Evolutionary conservation across 2,113 vertebrate genomes (phyloP).

Genomic region (Columba livia): DNA sequence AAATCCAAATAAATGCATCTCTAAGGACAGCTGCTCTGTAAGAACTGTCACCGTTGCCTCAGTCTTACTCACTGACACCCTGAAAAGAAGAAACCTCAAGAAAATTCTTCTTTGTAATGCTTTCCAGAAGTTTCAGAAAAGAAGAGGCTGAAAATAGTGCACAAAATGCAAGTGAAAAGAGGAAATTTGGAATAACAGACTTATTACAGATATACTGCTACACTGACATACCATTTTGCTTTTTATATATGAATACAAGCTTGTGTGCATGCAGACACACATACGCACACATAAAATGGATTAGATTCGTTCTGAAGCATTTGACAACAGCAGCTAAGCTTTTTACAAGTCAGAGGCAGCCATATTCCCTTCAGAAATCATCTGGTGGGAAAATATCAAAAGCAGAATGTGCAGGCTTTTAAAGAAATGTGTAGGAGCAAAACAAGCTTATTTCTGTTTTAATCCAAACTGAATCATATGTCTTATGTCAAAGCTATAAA

Average conservation of each 20-base stretch:
- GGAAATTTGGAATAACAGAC: neutral
- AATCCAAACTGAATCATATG: conserved; percentile 55
- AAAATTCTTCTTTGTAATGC: neutral
- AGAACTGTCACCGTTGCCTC: neutral
- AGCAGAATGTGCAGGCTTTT: neutral
- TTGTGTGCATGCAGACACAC: neutral
- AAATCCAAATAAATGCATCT: neutral
- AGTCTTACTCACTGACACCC: neutral
- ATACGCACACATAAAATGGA: neutral
- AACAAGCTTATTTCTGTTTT: conserved; percentile 46
- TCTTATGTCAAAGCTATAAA: conserved; percentile 47
- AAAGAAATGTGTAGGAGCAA: conserved; percentile 45
- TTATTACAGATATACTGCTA: neutral
- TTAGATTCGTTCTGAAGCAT: neutral
- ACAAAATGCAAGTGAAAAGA: neutral
- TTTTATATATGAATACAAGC: neutral
- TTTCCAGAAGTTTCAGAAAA: neutral
- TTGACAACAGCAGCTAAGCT: neutral
- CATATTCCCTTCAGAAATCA: conserved; percentile 2
- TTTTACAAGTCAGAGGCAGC: neutral
- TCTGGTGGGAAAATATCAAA: conserved; percentile 22
- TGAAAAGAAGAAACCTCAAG: neutral
- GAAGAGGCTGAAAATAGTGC: neutral
- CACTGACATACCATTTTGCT: neutral
- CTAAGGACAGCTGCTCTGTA: neutral